Conservation (phyloP, 2,797 vertebrate genomes). For the Chelmon rostratus region DNA sequence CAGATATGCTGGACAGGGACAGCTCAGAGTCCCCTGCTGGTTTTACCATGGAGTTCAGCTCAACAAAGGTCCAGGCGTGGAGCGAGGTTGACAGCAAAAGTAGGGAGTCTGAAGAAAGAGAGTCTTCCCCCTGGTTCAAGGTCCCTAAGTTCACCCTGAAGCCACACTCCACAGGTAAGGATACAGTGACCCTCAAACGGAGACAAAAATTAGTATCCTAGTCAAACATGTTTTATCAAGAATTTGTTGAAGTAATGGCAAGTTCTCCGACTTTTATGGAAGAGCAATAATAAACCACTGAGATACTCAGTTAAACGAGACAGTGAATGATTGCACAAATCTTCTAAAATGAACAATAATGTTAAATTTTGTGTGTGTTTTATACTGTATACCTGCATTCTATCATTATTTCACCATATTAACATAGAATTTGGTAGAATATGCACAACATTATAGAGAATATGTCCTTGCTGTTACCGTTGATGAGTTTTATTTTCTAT, state of each 20-base stretch:
- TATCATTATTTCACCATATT: not conserved
- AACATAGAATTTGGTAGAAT: not conserved
- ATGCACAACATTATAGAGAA: not conserved
- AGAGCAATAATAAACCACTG: not conserved
- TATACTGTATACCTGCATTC: not conserved
- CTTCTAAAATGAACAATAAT: not conserved
- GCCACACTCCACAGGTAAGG: slow-evolving; percentile 84
- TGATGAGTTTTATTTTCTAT: slow-evolving; percentile 5
- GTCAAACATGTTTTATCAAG: not conserved
- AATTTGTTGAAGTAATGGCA: not conserved
- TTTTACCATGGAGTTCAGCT: slow-evolving; percentile 73
- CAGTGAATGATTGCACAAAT: not conserved
- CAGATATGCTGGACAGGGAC: slow-evolving; percentile 83
- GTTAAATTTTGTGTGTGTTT: not conserved
- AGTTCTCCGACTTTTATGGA: not conserved
- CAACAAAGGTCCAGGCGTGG: slow-evolving; percentile 72
- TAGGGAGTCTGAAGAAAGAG: slow-evolving; percentile 70
- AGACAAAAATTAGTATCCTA: not conserved
- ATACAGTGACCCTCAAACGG: not conserved
- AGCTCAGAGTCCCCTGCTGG: slow-evolving; percentile 74
- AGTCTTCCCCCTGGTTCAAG: slow-evolving; percentile 87
- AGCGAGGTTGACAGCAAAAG: slow-evolving; percentile 65
- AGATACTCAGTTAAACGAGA: not conserved
- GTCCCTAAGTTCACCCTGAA: slow-evolving; percentile 88
- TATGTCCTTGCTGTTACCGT: not conserved